Base-by-base conservation (phyloP, 1,140 invertebrate species). In the Aphis craccivora region DNA sequence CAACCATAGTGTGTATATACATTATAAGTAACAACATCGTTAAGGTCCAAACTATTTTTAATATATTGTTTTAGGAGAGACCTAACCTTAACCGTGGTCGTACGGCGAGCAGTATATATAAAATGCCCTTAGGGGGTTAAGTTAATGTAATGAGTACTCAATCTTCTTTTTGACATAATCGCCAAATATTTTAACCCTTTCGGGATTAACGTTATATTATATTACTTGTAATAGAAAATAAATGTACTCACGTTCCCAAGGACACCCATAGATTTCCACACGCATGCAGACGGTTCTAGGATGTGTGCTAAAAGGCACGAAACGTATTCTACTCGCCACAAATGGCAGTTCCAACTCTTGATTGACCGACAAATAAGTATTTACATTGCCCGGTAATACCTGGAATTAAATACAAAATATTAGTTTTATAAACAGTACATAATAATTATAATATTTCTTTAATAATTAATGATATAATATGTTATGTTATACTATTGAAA, bases 201-300 rank as follows among this genome's bases (percentile, higher is more conserved):
- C 40, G 2, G 8, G 20, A 55, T 53, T 55, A 35, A 88, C 48
- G 48, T 88, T 25, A 30, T 60, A 14, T 55, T 55, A 37, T 40
- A 1, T n/a, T n/a, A 45, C 40, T 67, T 18, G 60, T 76, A 76
- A 76, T 45, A 60, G 37, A 60, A 67, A 76, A 87, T 51, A 93
- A n/a, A 90, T 91, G 22, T 91, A 95, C 94, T 95, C 88, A 95
- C 94, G 94, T 89, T 94, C 97, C 97, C 97, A 98, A 83, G 96
- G 96, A 95, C 98, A 98, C 93, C 98, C 98, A 94, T 98, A 97
- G 91, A 99, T 95, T 95, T 99, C 98, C 18, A 98, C 98, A 94
- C 98, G 96, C 97, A 99, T 97, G 95, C 98, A 99, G 37, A 99
- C 98, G 0, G 98, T 99, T 88, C 98, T 96, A 45, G 98, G 97